phyloP scores from a whole-genome alignment of 2,797 vertebrate species.

The Triplophysa bombifrons region DNA sequence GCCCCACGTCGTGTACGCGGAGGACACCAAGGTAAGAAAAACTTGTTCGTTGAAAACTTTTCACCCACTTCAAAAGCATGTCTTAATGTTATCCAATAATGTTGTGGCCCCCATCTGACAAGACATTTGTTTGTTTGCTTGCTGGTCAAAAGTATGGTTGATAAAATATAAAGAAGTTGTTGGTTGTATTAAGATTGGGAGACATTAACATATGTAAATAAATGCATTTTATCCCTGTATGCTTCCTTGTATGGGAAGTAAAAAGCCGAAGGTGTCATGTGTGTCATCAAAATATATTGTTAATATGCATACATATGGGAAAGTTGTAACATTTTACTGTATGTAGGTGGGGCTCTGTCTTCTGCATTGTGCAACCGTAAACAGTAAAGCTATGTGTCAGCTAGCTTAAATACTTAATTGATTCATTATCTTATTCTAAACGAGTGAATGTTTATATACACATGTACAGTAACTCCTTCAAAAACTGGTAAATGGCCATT shows the following conservation, averaged over 20 bases:
- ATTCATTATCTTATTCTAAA: not conserved
- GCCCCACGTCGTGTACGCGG: conserved; percentile 67
- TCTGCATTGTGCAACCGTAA: not conserved
- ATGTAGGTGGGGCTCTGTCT: conserved; percentile 19
- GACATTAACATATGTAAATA: too few species aligned
- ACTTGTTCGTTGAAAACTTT: conserved; percentile 16
- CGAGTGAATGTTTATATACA: not conserved
- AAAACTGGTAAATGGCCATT: too few species aligned
- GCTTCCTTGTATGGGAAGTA: not conserved
- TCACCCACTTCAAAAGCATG: not conserved
- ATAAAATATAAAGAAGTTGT: too few species aligned
- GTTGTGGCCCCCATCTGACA: not conserved
- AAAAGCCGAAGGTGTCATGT: not conserved
- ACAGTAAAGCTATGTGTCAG: not conserved
- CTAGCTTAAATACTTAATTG: not conserved
- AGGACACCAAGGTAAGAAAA: conserved; percentile 66
- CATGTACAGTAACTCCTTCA: not conserved
- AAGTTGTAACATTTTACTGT: not conserved
- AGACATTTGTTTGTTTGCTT: not conserved
- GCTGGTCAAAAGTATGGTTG: too few species aligned
- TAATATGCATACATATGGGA: not conserved
- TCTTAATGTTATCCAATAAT: not conserved
- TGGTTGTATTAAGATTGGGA: not conserved
- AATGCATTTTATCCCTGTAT: not conserved
- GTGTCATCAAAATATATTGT: not conserved